A percentile compares a stretch with the other conserved stretches of the same genome.
These are phyloP conservation scores for Mesaphorura yosii DNA, from an alignment of 1,140 invertebrate species.

Conservation along the genomic window DNA sequence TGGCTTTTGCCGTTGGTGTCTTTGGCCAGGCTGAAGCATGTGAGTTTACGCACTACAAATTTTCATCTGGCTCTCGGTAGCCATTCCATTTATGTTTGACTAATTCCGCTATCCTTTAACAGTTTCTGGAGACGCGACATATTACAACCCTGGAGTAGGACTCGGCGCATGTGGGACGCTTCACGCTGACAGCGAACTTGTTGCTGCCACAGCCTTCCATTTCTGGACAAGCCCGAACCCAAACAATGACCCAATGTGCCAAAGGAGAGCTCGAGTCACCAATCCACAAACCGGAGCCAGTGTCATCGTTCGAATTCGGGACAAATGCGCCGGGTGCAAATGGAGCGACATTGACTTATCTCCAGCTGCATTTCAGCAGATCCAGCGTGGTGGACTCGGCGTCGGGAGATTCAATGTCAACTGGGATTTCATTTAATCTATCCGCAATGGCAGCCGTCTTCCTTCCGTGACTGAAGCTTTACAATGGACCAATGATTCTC, in stretches of 20 bases:
- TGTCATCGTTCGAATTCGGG: conserved; percentile 2
- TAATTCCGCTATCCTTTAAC: neutral
- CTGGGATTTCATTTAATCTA: conserved; percentile 11
- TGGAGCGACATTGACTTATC: conserved; percentile 9
- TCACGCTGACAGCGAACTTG: neutral
- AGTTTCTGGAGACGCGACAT: conserved; percentile 12
- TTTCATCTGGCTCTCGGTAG: too few relatives aligned
- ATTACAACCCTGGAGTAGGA: conserved; percentile 3
- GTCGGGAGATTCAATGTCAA: conserved; percentile 6
- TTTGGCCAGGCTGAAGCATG: too few relatives aligned
- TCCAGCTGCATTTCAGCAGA: conserved; percentile 3
- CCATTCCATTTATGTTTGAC: too few relatives aligned
- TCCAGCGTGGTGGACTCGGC: neutral
- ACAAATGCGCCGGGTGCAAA: conserved; percentile 12
- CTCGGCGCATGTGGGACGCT: conserved; percentile 6
- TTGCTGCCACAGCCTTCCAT: conserved; percentile 3
- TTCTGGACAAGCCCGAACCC: conserved; percentile 11
- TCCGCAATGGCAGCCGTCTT: neutral
- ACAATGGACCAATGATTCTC: neutral
- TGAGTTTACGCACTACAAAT: too few relatives aligned
- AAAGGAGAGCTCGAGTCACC: neutral
- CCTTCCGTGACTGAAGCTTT: too few relatives aligned
- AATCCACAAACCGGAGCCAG: neutral
- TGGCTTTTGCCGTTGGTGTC: too few relatives aligned
- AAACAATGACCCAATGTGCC: conserved; percentile 14